Conservation (phyloP, 2,888 invertebrate species). For the Nephrocerus scutellatus region DNA sequence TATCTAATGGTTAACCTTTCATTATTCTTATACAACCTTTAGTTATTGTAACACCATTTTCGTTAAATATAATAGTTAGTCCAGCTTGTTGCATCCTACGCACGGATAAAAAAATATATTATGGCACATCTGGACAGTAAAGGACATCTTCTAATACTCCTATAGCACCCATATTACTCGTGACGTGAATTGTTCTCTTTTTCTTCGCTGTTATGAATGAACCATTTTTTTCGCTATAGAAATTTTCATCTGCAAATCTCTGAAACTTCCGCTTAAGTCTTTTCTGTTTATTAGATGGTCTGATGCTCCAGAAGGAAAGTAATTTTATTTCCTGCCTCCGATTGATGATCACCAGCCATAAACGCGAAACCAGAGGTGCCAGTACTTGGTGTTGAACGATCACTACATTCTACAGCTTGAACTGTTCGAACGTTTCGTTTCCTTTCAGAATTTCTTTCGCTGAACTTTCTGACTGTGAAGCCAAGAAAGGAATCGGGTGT, state of each 20-base stretch:
- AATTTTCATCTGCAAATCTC: constrained; percentile 11
- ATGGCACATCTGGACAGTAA: constrained; percentile 30
- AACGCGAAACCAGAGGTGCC: no score
- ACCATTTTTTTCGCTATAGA: constrained; percentile 20
- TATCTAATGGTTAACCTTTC: constrained; percentile 2
- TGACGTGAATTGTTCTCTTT: constrained; percentile 29
- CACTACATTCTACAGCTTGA: background rate
- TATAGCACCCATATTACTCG: constrained; percentile 26
- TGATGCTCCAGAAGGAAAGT: no score
- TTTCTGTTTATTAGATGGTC: constrained; percentile 17
- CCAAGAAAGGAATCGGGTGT: no score
- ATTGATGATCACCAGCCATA: constrained; percentile 14
- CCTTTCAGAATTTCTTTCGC: constrained; percentile 5
- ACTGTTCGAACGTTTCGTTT: background rate
- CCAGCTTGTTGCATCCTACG: constrained; percentile 28
- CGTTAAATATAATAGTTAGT: constrained; percentile 29
- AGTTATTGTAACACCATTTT: constrained; percentile 23
- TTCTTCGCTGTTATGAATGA: constrained; percentile 31
- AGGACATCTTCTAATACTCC: constrained; percentile 20
- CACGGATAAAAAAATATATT: constrained; percentile 33
- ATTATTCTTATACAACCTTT: constrained; percentile 17
- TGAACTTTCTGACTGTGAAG: no score
- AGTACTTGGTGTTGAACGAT: constrained; percentile 1
- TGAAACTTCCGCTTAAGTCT: constrained; percentile 9
- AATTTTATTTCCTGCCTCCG: no score